Evolutionary conservation across 2,888 invertebrate species (phyloP), one percentile per base, ranked within the genome.

Genomic region (Pediacus dermestoides): DNA sequence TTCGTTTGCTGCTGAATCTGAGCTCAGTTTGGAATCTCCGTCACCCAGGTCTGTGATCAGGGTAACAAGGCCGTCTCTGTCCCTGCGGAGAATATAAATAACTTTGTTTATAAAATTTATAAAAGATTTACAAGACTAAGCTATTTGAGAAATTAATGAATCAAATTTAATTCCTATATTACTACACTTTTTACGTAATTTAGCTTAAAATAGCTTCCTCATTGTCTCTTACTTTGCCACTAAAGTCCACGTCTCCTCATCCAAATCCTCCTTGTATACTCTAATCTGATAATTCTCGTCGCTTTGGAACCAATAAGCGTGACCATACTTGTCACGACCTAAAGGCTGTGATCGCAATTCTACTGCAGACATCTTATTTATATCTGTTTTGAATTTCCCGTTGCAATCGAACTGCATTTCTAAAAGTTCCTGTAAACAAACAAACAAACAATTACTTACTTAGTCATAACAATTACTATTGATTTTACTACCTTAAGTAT

Each of bases 341-440:
- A 96, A 74, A 1, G 97, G 96, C 57, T 88, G 80, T 35, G 88
- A 75, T 13, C 97, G 79, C 42, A 99, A 74, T 28, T 92, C 87
- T 35, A 79, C 78, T 16, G 90, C 84, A 35, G 81, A 76, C 55
- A 86, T 71, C 54, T 85, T 81, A 64, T 90, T 86, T 10, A 92
- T 80, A 60, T 87, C 82, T 46, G 82, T 82, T 67, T 96, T 95
- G 70, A 99, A 96, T 68, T 91, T 95, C 11, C 78, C 74, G 72
- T 99, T 92, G 57, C 80, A 80, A 66, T 97, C 95, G 73, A 99
- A 99, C 70, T 99, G 97, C 58, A 84, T 81, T 71, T 96, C 96
- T 46, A 95, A 72, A 39, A 96, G 74, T 61, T 85, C 80, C 91
- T 93, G 71, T 4, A 74, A 50, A 42, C 8, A n/a, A 37, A 22